These are phyloP conservation scores for Mythimna impura DNA, from an alignment of 2,888 invertebrate genomes.

Conservation along the genomic window DNA sequence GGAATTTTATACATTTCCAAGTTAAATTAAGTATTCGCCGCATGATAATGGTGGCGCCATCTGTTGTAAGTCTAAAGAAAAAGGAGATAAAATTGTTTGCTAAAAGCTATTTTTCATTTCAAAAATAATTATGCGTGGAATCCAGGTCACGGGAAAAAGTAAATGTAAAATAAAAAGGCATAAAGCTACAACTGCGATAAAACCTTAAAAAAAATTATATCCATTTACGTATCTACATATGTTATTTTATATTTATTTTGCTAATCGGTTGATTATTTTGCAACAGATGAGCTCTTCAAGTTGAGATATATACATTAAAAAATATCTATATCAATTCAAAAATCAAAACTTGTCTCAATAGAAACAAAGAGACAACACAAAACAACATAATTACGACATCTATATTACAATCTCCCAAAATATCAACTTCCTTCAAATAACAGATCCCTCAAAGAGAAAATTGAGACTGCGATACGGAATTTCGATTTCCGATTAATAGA, in stretches of 20 bases:
- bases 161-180: too few species aligned
- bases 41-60: background rate
- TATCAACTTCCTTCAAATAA: slow-evolving; percentile 26
- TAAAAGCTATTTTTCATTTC: too few species aligned
- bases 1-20: too few species aligned
- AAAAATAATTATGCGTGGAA: too few species aligned
- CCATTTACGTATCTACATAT: too few species aligned
- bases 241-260: too few species aligned
- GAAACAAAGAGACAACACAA: slow-evolving; percentile 6
- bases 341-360: slow-evolving; percentile 4
- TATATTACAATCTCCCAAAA: slow-evolving; percentile 34
- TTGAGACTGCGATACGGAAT: slow-evolving; percentile 32
- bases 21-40: too few species aligned
- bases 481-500: slow-evolving; percentile 47
- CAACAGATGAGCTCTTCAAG: too few species aligned
- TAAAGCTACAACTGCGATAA: too few species aligned
- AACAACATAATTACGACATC: slow-evolving; percentile 24
- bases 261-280: too few species aligned
- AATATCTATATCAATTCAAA: background rate
- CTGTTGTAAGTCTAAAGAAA: background rate
- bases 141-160: too few species aligned
- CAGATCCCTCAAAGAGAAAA: slow-evolving; percentile 35
- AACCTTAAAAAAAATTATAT: too few species aligned
- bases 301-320: background rate
- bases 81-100: background rate